These are phyloP conservation scores for Caenorhabditis tropicalis DNA, from an alignment of 1,140 invertebrate species.

Conservation along the genomic window DNA sequence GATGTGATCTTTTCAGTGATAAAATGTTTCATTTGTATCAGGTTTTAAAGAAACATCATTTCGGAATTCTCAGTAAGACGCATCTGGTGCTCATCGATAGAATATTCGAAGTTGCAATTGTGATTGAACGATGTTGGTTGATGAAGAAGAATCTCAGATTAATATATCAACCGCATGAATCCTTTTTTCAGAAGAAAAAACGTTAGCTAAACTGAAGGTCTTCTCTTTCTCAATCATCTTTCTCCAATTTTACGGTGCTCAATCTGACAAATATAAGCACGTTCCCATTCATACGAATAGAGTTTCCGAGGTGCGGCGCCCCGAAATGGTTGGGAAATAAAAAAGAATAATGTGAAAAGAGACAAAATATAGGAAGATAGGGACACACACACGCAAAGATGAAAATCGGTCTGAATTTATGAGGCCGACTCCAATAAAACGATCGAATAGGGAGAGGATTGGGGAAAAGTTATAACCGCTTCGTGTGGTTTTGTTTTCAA, in stretches of 20 bases:
- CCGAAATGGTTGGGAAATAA: constrained; percentile 17
- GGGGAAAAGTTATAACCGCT: not conserved
- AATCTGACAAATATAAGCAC: not conserved
- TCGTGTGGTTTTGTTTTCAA: too few species aligned
- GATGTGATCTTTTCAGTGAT: not conserved
- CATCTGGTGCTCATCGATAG: constrained; percentile 30
- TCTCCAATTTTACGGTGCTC: not conserved
- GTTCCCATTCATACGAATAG: not conserved
- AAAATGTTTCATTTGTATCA: constrained; percentile 19
- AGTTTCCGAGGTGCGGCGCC: not conserved
- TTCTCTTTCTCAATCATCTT: not conserved
- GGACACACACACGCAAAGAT: not conserved
- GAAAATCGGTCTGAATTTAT: constrained; percentile 36
- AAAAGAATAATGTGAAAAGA: not conserved
- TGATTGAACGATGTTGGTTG: not conserved
- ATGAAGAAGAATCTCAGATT: not conserved
- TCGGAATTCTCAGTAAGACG: not conserved
- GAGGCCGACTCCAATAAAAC: constrained; percentile 10
- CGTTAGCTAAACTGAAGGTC: too few species aligned
- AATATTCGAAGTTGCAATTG: not conserved
- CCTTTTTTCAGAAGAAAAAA: too few species aligned
- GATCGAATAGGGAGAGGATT: not conserved
- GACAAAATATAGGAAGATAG: not conserved
- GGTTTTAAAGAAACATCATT: not conserved
- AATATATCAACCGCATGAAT: too few species aligned